Base-by-base conservation (phyloP, 1,140 invertebrate genomes). In the Drosophila bifasciata region DNA sequence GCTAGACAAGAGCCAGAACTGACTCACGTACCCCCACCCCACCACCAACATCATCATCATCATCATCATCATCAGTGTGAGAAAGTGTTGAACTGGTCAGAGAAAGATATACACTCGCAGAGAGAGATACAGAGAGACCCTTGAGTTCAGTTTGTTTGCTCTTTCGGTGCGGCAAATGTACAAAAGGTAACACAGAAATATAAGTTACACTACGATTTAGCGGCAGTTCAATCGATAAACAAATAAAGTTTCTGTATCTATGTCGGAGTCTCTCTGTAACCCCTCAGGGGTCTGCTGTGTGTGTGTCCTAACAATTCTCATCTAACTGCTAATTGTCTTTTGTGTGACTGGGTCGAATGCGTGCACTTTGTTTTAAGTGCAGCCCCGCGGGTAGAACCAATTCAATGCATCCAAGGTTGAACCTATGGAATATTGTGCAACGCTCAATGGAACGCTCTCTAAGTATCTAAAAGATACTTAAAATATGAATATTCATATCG, bases 131-230 rank as follows among this genome's bases (percentile, higher is more conserved):
- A 3, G 28, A 9, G 28, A 1, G 15, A 11, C 32, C 60, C 36
- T 53, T 28, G 32, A 7, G 41, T 36, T 53, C 3, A 28, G 55
- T 13, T 75, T 79, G 62, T 85, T 76, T 85, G 40, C 57, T n/a
- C 40, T 70, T 68, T 51, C 62, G 32, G 25, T 70, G 49, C 81
- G 81, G 81, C 81, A 86, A 85, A 86, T 57, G 58, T 73, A 86
- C 81, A 86, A 86, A 86, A 88, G 78, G 68, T 85, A 85, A 70
- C 77, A 80, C 77, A 60, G 52, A 70, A 70, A 81, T 77, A 70
- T 64, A 86, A 86, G 83, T 86, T 88, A 86, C 69, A 77, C 83
- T 86, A 76, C 77, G 86, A 86, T 86, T 86, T 86, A 86, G 81
- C 81, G 81, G 81, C 81, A 86, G 83, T 85, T 85, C 83, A 79